These are phyloP conservation scores for Platysteira castanea DNA, from an alignment of 2,113 vertebrate genomes.

Conservation along the genomic window DNA sequence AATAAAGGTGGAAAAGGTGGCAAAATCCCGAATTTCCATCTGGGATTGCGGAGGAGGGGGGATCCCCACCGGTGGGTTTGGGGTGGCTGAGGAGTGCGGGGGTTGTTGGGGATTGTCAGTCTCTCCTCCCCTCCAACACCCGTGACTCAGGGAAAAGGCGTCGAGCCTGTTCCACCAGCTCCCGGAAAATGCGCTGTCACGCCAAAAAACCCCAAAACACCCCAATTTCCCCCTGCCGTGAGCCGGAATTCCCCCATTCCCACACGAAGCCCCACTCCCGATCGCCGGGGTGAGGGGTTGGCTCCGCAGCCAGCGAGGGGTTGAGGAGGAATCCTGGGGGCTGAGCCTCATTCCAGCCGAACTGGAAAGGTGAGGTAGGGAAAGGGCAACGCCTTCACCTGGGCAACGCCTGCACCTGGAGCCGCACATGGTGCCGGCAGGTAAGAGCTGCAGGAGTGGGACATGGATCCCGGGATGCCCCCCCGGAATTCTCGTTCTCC, in stretches of 20 bases:
- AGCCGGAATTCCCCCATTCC: neutral
- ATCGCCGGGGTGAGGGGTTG: accelerated
- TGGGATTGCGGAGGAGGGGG: neutral
- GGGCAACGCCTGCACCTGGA: neutral
- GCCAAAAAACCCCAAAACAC: accelerated
- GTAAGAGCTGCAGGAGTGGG: neutral
- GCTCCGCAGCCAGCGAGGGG: neutral
- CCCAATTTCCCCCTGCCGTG: neutral
- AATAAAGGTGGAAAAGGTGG: neutral
- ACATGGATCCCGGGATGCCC: neutral
- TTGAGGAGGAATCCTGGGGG: neutral
- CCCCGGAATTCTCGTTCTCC: accelerated
- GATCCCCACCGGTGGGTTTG: accelerated
- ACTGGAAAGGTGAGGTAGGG: slow-evolving; percentile 66
- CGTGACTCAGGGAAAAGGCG: neutral
- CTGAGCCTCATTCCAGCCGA: neutral
- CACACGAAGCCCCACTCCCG: accelerated
- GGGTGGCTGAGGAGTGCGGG: accelerated
- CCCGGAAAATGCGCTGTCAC: neutral
- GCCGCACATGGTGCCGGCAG: neutral
- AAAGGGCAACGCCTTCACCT: slow-evolving; percentile 42
- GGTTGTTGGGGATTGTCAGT: neutral
- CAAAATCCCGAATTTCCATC: neutral
- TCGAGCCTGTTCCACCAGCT: neutral
- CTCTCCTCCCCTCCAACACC: too few relatives aligned